Conservation (phyloP, 1,140 invertebrate species). For the Lamellibrachia luymesi region DNA sequence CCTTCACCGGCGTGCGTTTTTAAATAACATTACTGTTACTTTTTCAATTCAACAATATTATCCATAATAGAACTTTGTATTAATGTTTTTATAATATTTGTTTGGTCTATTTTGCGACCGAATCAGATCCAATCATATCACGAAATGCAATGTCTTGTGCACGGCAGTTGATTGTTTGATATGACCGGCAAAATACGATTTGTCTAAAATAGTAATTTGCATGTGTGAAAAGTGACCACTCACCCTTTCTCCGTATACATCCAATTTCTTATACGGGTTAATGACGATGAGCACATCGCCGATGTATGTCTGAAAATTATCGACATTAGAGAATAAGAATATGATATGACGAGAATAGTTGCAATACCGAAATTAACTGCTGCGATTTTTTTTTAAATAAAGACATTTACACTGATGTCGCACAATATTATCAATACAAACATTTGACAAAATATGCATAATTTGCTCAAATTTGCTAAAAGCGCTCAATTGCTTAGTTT, state of each 20-base stretch:
- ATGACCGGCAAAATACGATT: too few relatives aligned
- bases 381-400: background rate
- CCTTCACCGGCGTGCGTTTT: too few relatives aligned
- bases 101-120: background rate
- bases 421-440: background rate
- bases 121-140: background rate
- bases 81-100: too few relatives aligned
- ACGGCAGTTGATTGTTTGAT: too few relatives aligned
- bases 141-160: too few relatives aligned
- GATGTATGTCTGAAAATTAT: conserved; percentile 13
- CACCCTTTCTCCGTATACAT: background rate
- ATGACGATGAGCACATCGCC: conserved; percentile 9
- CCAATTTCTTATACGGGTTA: background rate
- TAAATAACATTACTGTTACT: too few relatives aligned
- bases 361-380: background rate
- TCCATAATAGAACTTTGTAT: too few relatives aligned
- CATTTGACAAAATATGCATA: background rate
- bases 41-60: too few relatives aligned
- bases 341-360: background rate
- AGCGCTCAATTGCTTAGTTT: background rate
- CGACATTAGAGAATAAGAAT: background rate
- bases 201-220: too few relatives aligned
- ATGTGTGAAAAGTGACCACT: background rate
- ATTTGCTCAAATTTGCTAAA: background rate
- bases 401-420: background rate